Conservation (phyloP, 2,113 vertebrate species). For the Felis chaus region DNA sequence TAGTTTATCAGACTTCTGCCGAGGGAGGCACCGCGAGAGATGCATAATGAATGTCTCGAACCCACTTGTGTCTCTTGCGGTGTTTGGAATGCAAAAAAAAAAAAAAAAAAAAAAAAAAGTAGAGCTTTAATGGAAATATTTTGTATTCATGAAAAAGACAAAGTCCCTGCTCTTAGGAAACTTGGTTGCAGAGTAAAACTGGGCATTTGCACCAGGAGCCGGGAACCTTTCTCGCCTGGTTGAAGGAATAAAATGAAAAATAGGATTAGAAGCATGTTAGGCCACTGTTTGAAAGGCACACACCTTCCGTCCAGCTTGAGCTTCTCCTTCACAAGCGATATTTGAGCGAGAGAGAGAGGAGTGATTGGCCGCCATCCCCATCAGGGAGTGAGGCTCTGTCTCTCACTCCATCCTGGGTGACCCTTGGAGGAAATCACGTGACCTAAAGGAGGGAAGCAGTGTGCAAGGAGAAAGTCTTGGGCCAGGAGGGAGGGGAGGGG, state of each 20-base stretch:
- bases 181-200: not conserved
- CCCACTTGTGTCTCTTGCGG: not conserved
- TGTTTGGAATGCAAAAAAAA: conserved; percentile 59
- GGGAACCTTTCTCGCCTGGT: not conserved
- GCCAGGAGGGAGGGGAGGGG: not conserved
- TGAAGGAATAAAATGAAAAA: not conserved
- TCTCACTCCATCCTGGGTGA: not conserved
- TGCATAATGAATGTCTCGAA: conserved; percentile 58
- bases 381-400: not conserved
- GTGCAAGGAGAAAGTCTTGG: not conserved
- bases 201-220: not conserved
- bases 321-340: not conserved
- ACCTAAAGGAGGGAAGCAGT: not conserved
- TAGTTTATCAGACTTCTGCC: conserved; percentile 39
- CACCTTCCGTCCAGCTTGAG: not conserved
- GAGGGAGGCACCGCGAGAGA: not conserved
- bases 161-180: conserved; percentile 30
- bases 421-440: not conserved
- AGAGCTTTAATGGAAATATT: conserved; percentile 66
- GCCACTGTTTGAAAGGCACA: not conserved
- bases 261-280: not conserved
- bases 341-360: not conserved
- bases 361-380: rapidly evolving
- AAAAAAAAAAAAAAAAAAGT: not conserved
- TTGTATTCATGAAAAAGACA: conserved; percentile 73